These are phyloP conservation scores for Odobenus rosmarus DNA, from an alignment of 2,113 vertebrate genomes.

Conservation along the genomic window DNA sequence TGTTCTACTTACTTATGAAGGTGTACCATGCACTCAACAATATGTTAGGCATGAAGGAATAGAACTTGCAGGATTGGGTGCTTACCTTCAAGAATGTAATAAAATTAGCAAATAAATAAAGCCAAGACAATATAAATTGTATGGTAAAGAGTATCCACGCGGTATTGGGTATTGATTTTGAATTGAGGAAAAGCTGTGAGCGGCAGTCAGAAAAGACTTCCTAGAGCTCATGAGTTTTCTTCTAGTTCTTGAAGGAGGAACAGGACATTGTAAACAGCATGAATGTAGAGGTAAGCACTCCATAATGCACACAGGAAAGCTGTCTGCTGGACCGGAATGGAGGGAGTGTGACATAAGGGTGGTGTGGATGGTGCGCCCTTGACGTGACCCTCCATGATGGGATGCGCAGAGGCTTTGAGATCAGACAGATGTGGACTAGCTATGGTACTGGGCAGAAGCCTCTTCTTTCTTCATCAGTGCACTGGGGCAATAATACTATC, in stretches of 20 bases:
- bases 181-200: neutral
- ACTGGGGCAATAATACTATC: neutral
- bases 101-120: slow-evolving; percentile 22
- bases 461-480: neutral
- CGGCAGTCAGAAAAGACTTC: neutral
- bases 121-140: neutral
- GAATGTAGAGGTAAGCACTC: accelerated
- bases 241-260: neutral
- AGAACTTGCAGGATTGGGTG: neutral
- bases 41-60: neutral
- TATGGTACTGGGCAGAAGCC: neutral
- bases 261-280: neutral
- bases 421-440: no score
- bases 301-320: no score
- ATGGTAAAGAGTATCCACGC: neutral
- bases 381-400: accelerated
- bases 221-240: neutral
- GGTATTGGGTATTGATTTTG: neutral
- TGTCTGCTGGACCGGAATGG: accelerated
- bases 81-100: neutral
- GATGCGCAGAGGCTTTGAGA: neutral
- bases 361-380: no score
- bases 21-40: neutral
- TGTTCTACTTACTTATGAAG: neutral
- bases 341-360: neutral